A percentile compares a stretch with the other conserved stretches of the same genome.
These are phyloP conservation scores for Macaria liturata DNA, from an alignment of 2,888 invertebrate genomes.

Conservation along the genomic window DNA sequence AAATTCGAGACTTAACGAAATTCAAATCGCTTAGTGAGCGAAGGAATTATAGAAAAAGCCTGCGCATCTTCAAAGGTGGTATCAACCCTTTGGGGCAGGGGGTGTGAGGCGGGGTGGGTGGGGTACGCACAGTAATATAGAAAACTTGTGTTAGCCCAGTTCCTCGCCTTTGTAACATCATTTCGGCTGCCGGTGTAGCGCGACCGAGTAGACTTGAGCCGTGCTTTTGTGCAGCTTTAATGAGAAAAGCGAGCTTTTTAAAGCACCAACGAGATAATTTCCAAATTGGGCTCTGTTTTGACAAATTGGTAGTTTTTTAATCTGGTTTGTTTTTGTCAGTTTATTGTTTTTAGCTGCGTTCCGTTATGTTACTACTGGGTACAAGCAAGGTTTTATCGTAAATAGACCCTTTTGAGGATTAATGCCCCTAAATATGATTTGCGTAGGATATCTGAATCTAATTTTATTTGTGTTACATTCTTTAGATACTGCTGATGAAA, in stretches of 20 bases:
- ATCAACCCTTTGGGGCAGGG: constrained; percentile 68
- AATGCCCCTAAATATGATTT: too few species aligned
- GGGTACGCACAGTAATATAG: constrained; percentile 80
- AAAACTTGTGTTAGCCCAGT: constrained; percentile 84
- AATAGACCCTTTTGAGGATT: too few species aligned
- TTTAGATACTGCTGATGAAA: too few species aligned
- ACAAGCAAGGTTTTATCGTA: too few species aligned
- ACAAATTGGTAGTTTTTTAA: too few species aligned
- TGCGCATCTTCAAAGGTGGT: constrained; percentile 82
- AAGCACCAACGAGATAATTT: too few species aligned
- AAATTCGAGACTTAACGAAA: constrained; percentile 82
- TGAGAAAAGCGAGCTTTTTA: constrained; percentile 8
- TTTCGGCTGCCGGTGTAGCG: constrained; percentile 72
- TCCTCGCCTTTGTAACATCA: constrained; percentile 83
- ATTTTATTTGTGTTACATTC: too few species aligned
- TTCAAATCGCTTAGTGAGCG: constrained; percentile 80
- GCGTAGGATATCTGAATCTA: too few species aligned
- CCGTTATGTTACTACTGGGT: too few species aligned
- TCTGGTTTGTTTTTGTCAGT: too few species aligned
- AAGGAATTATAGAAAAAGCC: constrained; percentile 81
- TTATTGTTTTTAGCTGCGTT: too few species aligned
- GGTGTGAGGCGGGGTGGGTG: constrained; percentile 33
- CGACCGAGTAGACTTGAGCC: constrained; percentile 46
- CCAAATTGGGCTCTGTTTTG: too few species aligned
- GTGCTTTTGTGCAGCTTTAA: constrained; percentile 40